Conservation (phyloP, 2,888 invertebrate genomes). For the Epinotia bilunana region DNA sequence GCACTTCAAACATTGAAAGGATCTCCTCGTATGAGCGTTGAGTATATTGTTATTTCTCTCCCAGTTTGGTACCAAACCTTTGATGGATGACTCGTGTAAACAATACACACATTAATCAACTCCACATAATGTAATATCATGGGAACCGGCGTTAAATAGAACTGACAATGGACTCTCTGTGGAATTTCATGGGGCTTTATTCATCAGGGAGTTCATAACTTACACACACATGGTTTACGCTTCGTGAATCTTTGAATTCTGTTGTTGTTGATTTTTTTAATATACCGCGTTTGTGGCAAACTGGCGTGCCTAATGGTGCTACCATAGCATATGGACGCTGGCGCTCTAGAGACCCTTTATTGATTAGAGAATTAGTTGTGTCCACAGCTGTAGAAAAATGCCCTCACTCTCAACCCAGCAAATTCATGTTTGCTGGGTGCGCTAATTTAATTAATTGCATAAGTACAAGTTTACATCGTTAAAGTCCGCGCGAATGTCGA, state of each 20-base stretch:
- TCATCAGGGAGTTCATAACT: constrained; percentile 30
- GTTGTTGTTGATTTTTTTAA: not conserved
- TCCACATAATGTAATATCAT: constrained; percentile 44
- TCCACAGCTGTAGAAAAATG: too few relatives aligned
- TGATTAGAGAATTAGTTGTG: too few relatives aligned
- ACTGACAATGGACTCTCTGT: constrained; percentile 59
- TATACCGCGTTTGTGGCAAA: too few relatives aligned
- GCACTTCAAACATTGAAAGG: constrained; percentile 24
- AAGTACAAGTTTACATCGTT: constrained; percentile 6
- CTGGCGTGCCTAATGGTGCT: too few relatives aligned
- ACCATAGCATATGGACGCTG: too few relatives aligned
- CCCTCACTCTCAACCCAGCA: too few relatives aligned
- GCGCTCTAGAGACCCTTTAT: too few relatives aligned
- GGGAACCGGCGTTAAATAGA: constrained; percentile 41
- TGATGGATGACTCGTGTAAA: constrained; percentile 48
- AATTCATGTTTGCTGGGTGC: constrained; percentile 13
- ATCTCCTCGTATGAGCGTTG: constrained; percentile 32
- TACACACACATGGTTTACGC: constrained; percentile 2
- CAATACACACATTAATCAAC: constrained; percentile 49
- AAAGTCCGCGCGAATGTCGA: constrained; percentile 46
- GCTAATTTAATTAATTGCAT: constrained; percentile 11
- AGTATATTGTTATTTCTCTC: constrained; percentile 23
- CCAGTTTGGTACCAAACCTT: constrained; percentile 20
- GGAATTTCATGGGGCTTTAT: constrained; percentile 46
- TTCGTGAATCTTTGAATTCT: constrained; percentile 22